Percentiles rank a stretch among this genome's conserved stretches.
Evolutionary conservation across 1,140 invertebrate species (phyloP).

Genomic region (Drosophila albomicans): DNA sequence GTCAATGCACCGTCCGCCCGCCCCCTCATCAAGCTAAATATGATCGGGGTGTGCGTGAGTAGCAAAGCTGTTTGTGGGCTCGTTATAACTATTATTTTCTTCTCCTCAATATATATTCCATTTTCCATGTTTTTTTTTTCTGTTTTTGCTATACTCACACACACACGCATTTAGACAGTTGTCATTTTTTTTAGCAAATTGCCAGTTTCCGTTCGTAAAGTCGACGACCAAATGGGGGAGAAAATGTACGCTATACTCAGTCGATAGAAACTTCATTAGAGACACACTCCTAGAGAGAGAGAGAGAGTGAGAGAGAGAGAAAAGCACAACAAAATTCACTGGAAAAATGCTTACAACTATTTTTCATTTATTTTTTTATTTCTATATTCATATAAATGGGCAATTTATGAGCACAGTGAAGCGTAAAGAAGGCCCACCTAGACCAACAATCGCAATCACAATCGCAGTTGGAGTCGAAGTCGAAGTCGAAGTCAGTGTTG

Average conservation of each 20-base stretch:
- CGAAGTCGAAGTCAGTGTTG: not conserved
- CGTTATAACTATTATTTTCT: conserved; percentile 10
- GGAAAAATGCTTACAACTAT: conserved; percentile 65
- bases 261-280: conserved; percentile 52
- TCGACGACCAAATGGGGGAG: conserved; percentile 37
- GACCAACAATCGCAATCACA: conserved; percentile 11
- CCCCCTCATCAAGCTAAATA: not conserved
- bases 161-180: conserved; percentile 37
- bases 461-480: not conserved
- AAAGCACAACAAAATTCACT: conserved; percentile 58
- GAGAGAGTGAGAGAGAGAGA: not conserved
- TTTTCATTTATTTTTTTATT: conserved; percentile 29
- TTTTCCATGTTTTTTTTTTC: not conserved
- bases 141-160: not conserved
- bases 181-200: conserved; percentile 71
- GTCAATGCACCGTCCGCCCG: conserved; percentile 60
- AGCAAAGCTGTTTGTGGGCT: conserved; percentile 4
- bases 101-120: conserved; percentile 4
- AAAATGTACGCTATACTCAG: conserved; percentile 30
- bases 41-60: conserved; percentile 31
- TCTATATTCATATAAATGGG: conserved; percentile 52
- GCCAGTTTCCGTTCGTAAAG: conserved; percentile 74
- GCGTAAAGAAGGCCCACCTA: conserved; percentile 56
- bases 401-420: conserved; percentile 77
- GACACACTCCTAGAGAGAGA: not conserved